These are phyloP conservation scores for Magallana gigas DNA, from an alignment of 1,140 invertebrate genomes.

Conservation along the genomic window DNA sequence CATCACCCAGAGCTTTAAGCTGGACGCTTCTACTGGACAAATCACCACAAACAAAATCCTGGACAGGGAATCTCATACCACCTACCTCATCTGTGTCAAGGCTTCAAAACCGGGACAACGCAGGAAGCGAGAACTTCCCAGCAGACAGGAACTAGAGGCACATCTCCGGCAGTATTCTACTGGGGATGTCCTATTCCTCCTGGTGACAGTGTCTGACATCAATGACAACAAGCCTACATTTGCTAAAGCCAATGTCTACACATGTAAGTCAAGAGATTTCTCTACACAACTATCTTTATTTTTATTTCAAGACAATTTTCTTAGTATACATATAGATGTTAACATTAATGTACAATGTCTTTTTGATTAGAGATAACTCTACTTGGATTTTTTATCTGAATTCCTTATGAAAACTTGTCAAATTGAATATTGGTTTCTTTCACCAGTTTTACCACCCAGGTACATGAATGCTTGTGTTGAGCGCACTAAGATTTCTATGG, in stretches of 20 bases:
- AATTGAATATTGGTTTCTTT: too few species aligned
- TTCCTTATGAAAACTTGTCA: too few species aligned
- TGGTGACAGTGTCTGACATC: conserved; percentile 56
- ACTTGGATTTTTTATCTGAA: too few species aligned
- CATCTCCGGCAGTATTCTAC: conserved; percentile 5
- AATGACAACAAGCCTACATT: conserved; percentile 67
- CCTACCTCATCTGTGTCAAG: conserved; percentile 63
- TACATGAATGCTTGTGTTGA: too few species aligned
- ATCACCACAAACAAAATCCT: conserved; percentile 44
- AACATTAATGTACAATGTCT: too few species aligned
- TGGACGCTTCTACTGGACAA: conserved; percentile 34
- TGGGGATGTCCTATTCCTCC: conserved; percentile 53
- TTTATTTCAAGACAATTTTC: too few species aligned
- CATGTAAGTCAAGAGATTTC: conserved; percentile 8
- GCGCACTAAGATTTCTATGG: too few species aligned
- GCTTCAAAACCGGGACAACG: conserved; percentile 40
- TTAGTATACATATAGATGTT: too few species aligned
- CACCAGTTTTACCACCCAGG: too few species aligned
- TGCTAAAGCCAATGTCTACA: neutral
- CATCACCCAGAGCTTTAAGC: conserved; percentile 4
- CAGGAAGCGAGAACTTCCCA: conserved; percentile 50
- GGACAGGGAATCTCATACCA: conserved; percentile 55
- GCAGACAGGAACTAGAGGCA: conserved; percentile 36
- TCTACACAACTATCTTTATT: too few species aligned
- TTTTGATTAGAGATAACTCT: too few species aligned